Base-by-base conservation (phyloP, 2,888 invertebrate genomes). In the Pomacea canaliculata region DNA sequence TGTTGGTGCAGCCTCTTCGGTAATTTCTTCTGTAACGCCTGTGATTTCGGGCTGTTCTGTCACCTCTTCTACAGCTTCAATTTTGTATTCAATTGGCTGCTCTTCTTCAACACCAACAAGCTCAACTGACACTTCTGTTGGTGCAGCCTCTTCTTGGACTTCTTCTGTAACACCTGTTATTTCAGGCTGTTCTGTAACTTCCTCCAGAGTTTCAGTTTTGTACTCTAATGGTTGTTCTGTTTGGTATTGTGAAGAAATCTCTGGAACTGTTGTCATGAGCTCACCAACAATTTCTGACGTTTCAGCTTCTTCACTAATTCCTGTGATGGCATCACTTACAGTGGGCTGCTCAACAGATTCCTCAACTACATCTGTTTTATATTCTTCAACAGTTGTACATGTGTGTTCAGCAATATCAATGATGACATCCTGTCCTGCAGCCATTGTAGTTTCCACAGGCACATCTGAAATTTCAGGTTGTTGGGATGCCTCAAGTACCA, bases 151-250 rank as follows among this genome's bases (percentile, higher is more conserved):
- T 37, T 80, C 80, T 46, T 69, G n/a, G 16, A 71, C 63, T 23
- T 73, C 77, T 46, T 79, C 76, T 60, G 79, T 66, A 16, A 80
- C 72, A 13, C 72, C 71, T n/a, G 62, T 51, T 13, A 74, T 76
- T 73, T 80, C 77, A 56, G 76, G 46, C 18, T 79, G 75, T 72
- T 82, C 78, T 59, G 78, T 78, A 13, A 77, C 78, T 72, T 81
- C 79, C 37, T 76, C 74, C 10, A 77, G 73, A 62, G 76, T 60
- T 63, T 78, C 82, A 71, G 78, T 81, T 70, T 81, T 80, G 73
- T 65, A 80, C 63, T 74, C 75, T 16, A 51, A 37, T 27, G 79
- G 82, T 49, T 76, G 49, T 70, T 77, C 82, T 69, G 73, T 70
- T 56, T 77, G 69, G 67, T 63, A 77, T 48, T 65, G 23, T 62